These are phyloP conservation scores for Drepana arcuata DNA, from an alignment of 1,140 invertebrate species.

Conservation along the genomic window DNA sequence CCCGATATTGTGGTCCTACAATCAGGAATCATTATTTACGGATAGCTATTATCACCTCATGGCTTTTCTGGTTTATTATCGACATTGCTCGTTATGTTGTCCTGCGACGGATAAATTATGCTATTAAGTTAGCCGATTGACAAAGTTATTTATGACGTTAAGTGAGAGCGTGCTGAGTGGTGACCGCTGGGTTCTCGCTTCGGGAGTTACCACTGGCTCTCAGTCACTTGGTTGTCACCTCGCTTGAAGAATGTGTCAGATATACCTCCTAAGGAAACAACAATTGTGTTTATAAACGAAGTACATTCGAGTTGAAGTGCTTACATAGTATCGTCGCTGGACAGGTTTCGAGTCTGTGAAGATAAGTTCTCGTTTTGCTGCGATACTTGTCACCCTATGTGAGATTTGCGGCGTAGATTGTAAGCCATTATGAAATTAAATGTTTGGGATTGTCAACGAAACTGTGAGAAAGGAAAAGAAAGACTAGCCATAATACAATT, in stretches of 20 bases:
- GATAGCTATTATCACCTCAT: conserved; percentile 66
- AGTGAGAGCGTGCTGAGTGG: conserved; percentile 39
- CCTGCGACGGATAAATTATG: conserved; percentile 59
- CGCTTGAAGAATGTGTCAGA: no score
- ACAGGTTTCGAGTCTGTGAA: conserved; percentile 17
- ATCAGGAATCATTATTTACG: conserved; percentile 67
- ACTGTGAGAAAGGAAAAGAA: no score
- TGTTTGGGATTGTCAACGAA: background rate
- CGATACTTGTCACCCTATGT: conserved; percentile 20
- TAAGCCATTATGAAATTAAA: conserved; percentile 7
- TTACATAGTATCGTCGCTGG: conserved; percentile 5
- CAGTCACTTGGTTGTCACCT: no score
- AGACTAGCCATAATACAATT: no score
- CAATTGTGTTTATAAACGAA: conserved; percentile 2
- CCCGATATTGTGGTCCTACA: conserved; percentile 51
- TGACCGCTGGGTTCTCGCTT: conserved; percentile 16
- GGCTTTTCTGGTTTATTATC: conserved; percentile 68
- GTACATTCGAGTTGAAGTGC: background rate
- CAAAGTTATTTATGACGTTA: conserved; percentile 66
- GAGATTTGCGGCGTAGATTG: conserved; percentile 10
- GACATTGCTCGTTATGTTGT: conserved; percentile 65
- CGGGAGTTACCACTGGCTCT: background rate
- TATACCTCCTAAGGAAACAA: conserved; percentile 4
- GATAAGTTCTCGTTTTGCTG: conserved; percentile 18
- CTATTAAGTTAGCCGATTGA: conserved; percentile 64